A percentile compares a stretch with the other conserved stretches of the same genome.
phyloP scores from a whole-genome alignment of 2,888 invertebrate species.

The Drosophila paucipuncta region DNA sequence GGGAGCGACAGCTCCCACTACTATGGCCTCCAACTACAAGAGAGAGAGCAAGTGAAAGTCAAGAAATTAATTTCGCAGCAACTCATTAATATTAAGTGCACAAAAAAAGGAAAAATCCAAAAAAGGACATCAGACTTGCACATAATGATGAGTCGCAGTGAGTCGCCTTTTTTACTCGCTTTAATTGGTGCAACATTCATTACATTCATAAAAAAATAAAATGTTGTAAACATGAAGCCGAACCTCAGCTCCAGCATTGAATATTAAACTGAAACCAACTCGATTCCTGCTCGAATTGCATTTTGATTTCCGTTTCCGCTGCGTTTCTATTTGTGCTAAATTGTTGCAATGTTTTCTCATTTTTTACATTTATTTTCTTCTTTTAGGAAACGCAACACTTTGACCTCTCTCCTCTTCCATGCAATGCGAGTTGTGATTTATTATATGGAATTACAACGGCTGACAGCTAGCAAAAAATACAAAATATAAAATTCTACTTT shows the following conservation, averaged over 20 bases:
- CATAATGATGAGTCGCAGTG: constrained; percentile 55
- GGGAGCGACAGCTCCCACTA: constrained; percentile 19
- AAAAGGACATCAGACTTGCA: constrained; percentile 68
- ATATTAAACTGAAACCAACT: constrained; percentile 5
- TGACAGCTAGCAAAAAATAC: constrained; percentile 9
- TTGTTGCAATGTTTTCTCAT: constrained; percentile 39
- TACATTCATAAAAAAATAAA: constrained; percentile 9
- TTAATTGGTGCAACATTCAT: constrained; percentile 64
- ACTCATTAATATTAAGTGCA: constrained; percentile 79
- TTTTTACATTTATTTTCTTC: neutral
- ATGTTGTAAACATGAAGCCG: constrained; percentile 1
- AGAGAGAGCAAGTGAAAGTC: constrained; percentile 63
- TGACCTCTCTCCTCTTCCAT: constrained; percentile 2
- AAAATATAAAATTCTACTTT: neutral
- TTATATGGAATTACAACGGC: constrained; percentile 55
- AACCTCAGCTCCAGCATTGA: neutral
- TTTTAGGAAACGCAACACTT: constrained; percentile 25
- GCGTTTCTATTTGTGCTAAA: constrained; percentile 45
- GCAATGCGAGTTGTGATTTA: constrained; percentile 65
- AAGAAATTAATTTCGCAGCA: constrained; percentile 74
- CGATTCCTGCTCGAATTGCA: constrained; percentile 60
- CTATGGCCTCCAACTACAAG: constrained; percentile 7
- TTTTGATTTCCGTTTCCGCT: constrained; percentile 72
- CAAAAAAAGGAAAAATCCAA: constrained; percentile 49
- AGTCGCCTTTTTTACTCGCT: constrained; percentile 15